Evolutionary conservation across 1,140 invertebrate genomes (phyloP), one percentile per base, ranked within the genome.

Genomic region (Myzus persicae): DNA sequence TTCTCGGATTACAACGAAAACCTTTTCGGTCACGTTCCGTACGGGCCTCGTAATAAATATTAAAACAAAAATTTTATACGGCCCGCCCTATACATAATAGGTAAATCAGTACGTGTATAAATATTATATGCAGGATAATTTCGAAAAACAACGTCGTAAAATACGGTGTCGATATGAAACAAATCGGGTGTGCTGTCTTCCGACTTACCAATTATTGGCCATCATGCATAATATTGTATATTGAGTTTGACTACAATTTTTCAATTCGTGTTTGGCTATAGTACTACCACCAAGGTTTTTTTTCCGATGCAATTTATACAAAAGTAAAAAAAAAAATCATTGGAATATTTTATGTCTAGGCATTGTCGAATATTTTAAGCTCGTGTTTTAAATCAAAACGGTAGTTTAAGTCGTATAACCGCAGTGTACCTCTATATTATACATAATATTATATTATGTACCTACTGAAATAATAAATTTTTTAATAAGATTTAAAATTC

Each of bases 1-100:
- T 84, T 84, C 67, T 84, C 91, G 91, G 91, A 84, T 93, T 93
- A 93, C 91, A 85, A 93, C 91, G 91, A 93, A 93, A 93, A 85
- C 76, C 91, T 85, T 93, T 93, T 84, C 46, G 76, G 91, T 93
- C 91, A 93, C 91, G 81, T 93, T 84, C 48, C 81, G 91, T 42
- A 31, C 26, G 91, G 38, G 31, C 36, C 36, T 3, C 24, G 76
- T 92, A 93, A 93, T 93, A 82, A 93, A 93, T 93, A 85, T 93
- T 51, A 93, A 93, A 93, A 93, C 91, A 93, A 93, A 85, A 93
- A 93, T 93, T 40, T 40, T 93, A 93, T 42, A 82, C 76, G 76
- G 67, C 8, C 76, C 11, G 51, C 59, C 54, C 14, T n/a, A 51
- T 22, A 0, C 24, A 51, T 51, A n/a, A 76, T 76, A 76, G 59